Base-by-base conservation (phyloP, 2,888 invertebrate species). In the Melinopterus prodromus region DNA sequence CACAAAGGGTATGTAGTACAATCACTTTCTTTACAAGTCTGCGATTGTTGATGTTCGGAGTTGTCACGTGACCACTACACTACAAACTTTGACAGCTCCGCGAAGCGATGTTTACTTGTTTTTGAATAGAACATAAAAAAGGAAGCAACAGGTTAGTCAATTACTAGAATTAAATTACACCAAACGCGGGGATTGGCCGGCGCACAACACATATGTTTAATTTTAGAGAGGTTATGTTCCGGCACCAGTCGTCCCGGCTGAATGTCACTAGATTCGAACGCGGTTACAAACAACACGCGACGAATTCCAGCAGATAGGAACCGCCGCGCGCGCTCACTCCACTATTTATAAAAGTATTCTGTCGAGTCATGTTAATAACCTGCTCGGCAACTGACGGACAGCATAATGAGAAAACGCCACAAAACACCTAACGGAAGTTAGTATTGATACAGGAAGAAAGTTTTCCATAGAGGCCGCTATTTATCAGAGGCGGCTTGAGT, bases 311-410 rank as follows among this genome's bases (percentile, higher is more conserved):
- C 70, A 38, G 37, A 37, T 70, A 72, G 70, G 77, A 36, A 36
- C 69, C 77, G 77, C n/a, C 26, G 75, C 53, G 26, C 70, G 71
- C 77, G 74, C 72, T 71, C 16, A 70, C 76, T 70, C 80, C 77
- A 76, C 80, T 83, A 83, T 82, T 82, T 83, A 82, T 82, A 79
- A 83, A 84, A 84, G 83, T 84, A 85, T 84, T 84, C 83, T 85
- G 85, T 80, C 85, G 84, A 85, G 85, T 85, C 85, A 85, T 83
- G 82, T 84, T 82, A 81, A 81, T 82, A 83, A 84, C 82, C 81
- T 81, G 81, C 81, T 81, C 70, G 71, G 79, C 82, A 72, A 82
- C 81, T 38, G 78, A 78, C 80, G 78, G 78, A 80, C 79, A 74
- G 77, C 79, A 80, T 71, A 78, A 78, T 79, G 71, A 82, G 81